Evolutionary conservation across 2,113 vertebrate species (phyloP).

Genomic region (Clarias macrocephalus): DNA sequence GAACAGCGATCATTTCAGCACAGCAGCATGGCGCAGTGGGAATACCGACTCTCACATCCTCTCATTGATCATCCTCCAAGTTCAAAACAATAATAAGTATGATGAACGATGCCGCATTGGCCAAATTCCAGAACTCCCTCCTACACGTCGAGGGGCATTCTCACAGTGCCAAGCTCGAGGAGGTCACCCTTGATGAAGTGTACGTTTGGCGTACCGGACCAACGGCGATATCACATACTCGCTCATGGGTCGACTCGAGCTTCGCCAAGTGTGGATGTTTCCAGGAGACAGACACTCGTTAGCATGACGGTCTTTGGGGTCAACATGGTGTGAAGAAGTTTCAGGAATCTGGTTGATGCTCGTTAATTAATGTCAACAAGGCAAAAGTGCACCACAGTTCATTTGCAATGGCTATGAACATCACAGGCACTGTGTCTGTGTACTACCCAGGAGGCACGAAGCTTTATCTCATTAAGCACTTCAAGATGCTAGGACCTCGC

Average conservation of each 20-base stretch:
- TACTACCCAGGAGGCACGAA: conserved; percentile 46
- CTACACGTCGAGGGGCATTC: conserved; percentile 29
- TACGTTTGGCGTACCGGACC: neutral
- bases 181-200: conserved; percentile 43
- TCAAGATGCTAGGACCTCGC: conserved; percentile 28
- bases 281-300: neutral
- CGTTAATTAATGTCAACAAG: conserved; percentile 52
- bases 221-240: neutral
- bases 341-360: conserved; percentile 30
- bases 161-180: neutral
- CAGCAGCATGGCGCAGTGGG: conserved; percentile 33
- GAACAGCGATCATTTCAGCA: conserved; percentile 44
- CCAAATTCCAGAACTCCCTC: conserved; percentile 30
- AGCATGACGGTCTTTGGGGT: neutral
- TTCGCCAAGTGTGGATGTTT: neutral
- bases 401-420: conserved; percentile 51
- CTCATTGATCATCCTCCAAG: conserved; percentile 45
- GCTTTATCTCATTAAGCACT: conserved; percentile 52
- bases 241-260: conserved; percentile 22
- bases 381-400: conserved; percentile 43
- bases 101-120: conserved; percentile 20
- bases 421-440: conserved; percentile 48
- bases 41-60: conserved; percentile 32
- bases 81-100: conserved; percentile 47
- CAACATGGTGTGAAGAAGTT: neutral